Base-by-base conservation (phyloP, 2,888 invertebrate species). In the Heliconius erato region DNA sequence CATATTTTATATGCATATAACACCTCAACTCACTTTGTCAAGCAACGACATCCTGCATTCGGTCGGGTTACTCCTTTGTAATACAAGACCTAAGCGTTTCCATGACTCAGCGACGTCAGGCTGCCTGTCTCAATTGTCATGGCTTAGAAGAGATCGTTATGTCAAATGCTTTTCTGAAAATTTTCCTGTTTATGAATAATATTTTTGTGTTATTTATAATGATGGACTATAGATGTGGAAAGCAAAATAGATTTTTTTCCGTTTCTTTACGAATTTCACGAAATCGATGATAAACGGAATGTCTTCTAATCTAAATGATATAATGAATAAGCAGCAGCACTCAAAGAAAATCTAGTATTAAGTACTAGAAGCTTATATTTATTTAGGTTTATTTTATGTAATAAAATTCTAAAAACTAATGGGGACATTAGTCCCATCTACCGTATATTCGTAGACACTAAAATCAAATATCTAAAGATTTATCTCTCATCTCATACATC, bases 91-190 rank as follows among this genome's bases (percentile, higher is more conserved):
- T 72, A 72, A 72, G 71, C 71, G 44, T 44, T 72, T 44, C 23
- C 44, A 72, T 72, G 71, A 72, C 26, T 44, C 71, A 72, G 71
- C 71, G 26, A 72, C 44, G 71, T 72, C 71, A 26, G n/a, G 40
- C 71, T 72, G 23, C n/a, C 71, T 72, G 71, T 72, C 44, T 72
- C 14, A 72, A 72, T 72, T 72, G 71, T 44, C 44, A 44, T 44
- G 44, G 44, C 71, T 72, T 72, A 72, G 12, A 40, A 9, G 26
- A n/a, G 40, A 71, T 71, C 71, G n/a, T 72, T 72, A 72, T 44
- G n/a, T n/a, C 5, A 71, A 71, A 71, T 26, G 71, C n/a, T 44
- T 44, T 44, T 26, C 5, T 40, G 71, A 16, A 74, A 32, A 11
- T 19, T 19, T 19, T 19, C 6, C 16, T 54, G 19, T 6, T 2